Evolutionary conservation across 2,113 vertebrate genomes (phyloP).

Genomic region (Notarius quadriscutis): DNA sequence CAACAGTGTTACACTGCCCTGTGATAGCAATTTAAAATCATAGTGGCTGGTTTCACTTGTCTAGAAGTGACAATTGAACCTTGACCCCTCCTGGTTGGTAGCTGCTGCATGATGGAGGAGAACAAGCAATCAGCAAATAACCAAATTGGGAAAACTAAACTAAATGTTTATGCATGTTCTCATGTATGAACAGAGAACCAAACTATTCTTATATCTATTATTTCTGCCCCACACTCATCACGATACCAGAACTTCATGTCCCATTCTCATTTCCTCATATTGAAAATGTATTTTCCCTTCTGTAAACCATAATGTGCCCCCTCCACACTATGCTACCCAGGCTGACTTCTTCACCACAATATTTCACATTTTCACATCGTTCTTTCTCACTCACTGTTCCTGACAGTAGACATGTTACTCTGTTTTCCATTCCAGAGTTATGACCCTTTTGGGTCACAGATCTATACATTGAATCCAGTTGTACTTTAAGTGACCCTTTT

Average conservation of each 20-base stretch:
- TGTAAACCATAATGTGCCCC: neutral
- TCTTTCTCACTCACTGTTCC: slow-evolving; percentile 15
- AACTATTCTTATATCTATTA: neutral
- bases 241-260: neutral
- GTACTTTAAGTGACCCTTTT: slow-evolving; percentile 31
- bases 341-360: slow-evolving; percentile 26
- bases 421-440: slow-evolving; percentile 52
- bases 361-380: slow-evolving; percentile 19
- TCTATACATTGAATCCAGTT: slow-evolving; percentile 20
- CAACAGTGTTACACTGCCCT: neutral
- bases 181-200: neutral
- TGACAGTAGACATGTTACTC: slow-evolving; percentile 7
- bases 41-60: neutral
- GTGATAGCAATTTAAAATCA: neutral
- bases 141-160: neutral
- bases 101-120: neutral
- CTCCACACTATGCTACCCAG: neutral
- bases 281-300: neutral
- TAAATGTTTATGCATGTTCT: neutral
- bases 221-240: neutral
- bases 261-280: neutral
- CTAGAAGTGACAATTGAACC: neutral
- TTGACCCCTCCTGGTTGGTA: neutral
- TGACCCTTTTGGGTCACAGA: neutral
- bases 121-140: neutral